Conservation (phyloP, 1,140 invertebrate genomes). For the Monomorium pharaonis region DNA sequence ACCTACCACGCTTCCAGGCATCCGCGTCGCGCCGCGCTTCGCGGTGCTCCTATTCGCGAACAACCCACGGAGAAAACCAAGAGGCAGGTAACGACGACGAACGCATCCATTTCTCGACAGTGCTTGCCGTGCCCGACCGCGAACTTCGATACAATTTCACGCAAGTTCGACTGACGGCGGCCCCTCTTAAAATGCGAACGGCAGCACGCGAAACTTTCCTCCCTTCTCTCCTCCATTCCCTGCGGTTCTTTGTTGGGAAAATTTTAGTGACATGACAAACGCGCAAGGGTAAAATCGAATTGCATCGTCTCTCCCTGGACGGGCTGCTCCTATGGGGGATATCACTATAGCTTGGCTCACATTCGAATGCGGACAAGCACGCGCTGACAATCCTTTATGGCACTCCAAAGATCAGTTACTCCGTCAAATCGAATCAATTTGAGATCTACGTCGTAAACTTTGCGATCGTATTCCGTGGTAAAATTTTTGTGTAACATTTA, state of each 20-base stretch:
- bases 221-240: not conserved
- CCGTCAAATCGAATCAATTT: conserved; percentile 31
- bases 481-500: not conserved
- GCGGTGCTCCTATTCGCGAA: conserved; percentile 18
- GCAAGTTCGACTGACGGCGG: conserved; percentile 53
- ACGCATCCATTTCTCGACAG: conserved; percentile 53
- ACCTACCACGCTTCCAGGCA: conserved; percentile 56
- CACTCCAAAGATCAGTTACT: not conserved
- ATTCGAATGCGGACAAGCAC: not conserved
- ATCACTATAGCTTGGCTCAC: not conserved
- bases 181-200: conserved; percentile 62
- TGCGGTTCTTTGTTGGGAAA: conserved; percentile 20
- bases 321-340: not conserved
- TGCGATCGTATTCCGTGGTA: not conserved
- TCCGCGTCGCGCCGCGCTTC: conserved; percentile 38
- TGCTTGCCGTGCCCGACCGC: not conserved
- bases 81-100: conserved; percentile 8
- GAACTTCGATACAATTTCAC: conserved; percentile 70
- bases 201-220: not conserved
- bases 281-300: conserved; percentile 9
- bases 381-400: not conserved
- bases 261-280: conserved; percentile 42
- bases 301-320: not conserved
- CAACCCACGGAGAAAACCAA: conserved; percentile 49
- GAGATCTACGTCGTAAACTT: not conserved